Base-by-base conservation (phyloP, 2,888 invertebrate species). In the Clivina fossor region DNA sequence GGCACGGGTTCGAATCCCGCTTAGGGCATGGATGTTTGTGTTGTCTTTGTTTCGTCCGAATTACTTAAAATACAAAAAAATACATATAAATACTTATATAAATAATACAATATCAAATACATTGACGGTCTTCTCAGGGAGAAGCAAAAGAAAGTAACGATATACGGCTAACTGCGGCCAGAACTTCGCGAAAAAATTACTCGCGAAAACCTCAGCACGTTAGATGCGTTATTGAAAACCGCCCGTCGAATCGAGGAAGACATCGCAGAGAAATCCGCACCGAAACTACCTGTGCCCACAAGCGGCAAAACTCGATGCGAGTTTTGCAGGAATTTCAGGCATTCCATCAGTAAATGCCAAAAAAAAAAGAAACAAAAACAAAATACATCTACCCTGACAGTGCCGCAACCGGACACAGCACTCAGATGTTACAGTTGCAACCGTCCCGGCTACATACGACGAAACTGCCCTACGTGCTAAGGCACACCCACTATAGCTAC, bases 351-450 rank as follows among this genome's bases (percentile, higher is more conserved):
- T 18, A 35, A 48, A 18, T 32, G 48, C 2, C 3, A 26, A 15
- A 48, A 35, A 11, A 48, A 40, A 11, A n/a, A 38, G 2, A 9
- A 22, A 11, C 38, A 38, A 13, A 13, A 8, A n/a, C n/a, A n/a
- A n/a, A n/a, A n/a, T n/a, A n/a, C n/a, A n/a, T n/a, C n/a, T n/a
- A n/a, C n/a, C n/a, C n/a, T n/a, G n/a, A n/a, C n/a, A n/a, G n/a
- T n/a, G n/a, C n/a, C n/a, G n/a, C n/a, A n/a, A n/a, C n/a, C n/a
- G n/a, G n/a, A n/a, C n/a, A n/a, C 38, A 16, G n/a, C n/a, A n/a
- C n/a, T n/a, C n/a, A n/a, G n/a, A n/a, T n/a, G 63, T 35, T 61
- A 63, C 30, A 62, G 64, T 2, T 63, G 63, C 38, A 60, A 61
- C 5, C 44, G 59, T 3, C 61, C 61, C 5, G 61, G 59, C 2